Evolutionary conservation across 2,113 vertebrate genomes (phyloP), one percentile per base, ranked within the genome.

Genomic region (Trematomus loennbergii): DNA sequence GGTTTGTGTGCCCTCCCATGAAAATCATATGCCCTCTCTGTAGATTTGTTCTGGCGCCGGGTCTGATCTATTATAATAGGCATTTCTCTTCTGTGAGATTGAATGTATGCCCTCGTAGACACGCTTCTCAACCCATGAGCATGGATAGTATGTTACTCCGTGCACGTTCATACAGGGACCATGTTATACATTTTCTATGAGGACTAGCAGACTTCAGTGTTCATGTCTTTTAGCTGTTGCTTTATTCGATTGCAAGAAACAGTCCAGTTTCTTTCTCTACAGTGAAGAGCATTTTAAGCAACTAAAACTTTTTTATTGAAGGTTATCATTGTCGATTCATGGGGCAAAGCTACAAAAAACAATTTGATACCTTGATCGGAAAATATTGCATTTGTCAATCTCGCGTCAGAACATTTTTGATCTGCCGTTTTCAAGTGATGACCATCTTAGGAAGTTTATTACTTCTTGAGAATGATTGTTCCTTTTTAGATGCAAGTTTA

Each of bases 41-140:
- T 22, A 22, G 22, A 22, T 22, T 22, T 22, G 22, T 22, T 22
- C 22, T 22, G 22, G 22, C 22, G 22, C 22, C 22, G 22, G 22
- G 22, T 22, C 22, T 22, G 22, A 22, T 22, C 22, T 2, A 79
- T 87, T 82, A 86, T 36, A 16, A 75, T 82, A 52, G 72, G 63
- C 85, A 82, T 88, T 78, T 79, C 62, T 78, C 73, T 54, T 33
- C 77, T 20, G 79, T 72, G 80, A 82, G 77, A 86, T 63, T 86
- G 78, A 78, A 81, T 78, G 49, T 52, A 83, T 78, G 82, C 83
- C 76, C 85, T 45, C 72, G 9, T 80, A 79, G 55, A 70, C 86
- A 78, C 60, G 50, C 49, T 79, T 73, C 60, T 60, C 61, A 65
- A 18, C 29, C 72, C 48, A 2, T 75, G 62, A 2, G n/a, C 59